A percentile compares a stretch with the other conserved stretches of the same genome.
Evolutionary conservation across 2,797 vertebrate genomes (phyloP).

Genomic region (Hemibagrus guttatus): DNA sequence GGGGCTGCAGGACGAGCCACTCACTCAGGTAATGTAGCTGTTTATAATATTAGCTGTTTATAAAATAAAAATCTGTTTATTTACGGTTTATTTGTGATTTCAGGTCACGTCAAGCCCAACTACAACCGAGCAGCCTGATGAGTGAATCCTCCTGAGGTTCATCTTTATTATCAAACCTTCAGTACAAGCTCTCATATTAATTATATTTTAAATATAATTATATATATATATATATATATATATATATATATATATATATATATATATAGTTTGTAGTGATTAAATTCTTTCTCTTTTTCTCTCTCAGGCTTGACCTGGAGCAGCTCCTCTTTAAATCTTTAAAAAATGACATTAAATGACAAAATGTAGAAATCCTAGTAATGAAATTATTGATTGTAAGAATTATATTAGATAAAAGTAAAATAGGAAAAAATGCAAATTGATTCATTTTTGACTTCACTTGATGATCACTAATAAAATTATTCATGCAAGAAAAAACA

Average conservation of each 20-base stretch:
- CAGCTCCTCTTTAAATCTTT: too few relatives aligned
- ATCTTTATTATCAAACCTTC: neutral
- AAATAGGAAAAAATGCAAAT: too few relatives aligned
- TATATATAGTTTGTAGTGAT: too few relatives aligned
- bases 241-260: neutral
- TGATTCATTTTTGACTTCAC: neutral
- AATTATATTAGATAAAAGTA: neutral
- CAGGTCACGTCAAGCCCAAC: conserved; percentile 32
- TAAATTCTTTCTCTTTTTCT: neutral
- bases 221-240: neutral
- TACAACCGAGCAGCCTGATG: neutral
- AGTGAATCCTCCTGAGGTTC: conserved; percentile 25
- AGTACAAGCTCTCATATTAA: neutral
- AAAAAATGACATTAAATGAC: too few relatives aligned
- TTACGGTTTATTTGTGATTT: neutral
- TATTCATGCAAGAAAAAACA: neutral
- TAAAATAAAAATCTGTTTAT: too few relatives aligned
- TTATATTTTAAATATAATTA: neutral
- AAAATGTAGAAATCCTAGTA: neutral
- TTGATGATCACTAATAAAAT: conserved; percentile 23
- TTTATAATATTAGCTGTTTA: too few relatives aligned
- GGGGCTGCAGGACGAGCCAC: conserved; percentile 14
- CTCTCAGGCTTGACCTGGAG: neutral
- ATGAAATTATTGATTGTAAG: neutral
- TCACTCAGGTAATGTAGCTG: conserved; percentile 32